Conservation (phyloP, 2,797 vertebrate genomes). For the Poeciliopsis turneri region DNA sequence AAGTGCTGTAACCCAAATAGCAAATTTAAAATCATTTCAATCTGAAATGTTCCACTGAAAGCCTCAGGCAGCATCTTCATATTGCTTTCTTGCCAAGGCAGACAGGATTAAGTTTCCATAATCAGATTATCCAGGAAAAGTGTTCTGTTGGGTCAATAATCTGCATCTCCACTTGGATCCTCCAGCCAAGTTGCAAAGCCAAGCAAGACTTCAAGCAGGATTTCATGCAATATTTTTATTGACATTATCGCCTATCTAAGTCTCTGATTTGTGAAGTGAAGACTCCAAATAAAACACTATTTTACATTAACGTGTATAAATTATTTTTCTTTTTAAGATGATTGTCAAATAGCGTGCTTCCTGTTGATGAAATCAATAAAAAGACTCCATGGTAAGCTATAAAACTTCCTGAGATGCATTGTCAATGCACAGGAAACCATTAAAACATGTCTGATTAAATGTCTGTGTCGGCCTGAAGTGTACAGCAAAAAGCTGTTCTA, state of each 20-base stretch:
- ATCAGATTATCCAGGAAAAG: constrained; percentile 50
- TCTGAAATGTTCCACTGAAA: constrained; percentile 29
- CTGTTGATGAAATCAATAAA: constrained; percentile 59
- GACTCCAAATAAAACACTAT: constrained; percentile 6
- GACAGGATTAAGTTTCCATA: constrained; percentile 43
- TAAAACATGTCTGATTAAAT: constrained; percentile 47
- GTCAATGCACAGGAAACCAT: constrained; percentile 61
- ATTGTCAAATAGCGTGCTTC: constrained; percentile 11
- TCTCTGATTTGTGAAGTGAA: not conserved
- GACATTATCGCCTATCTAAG: not conserved
- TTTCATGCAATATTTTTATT: not conserved
- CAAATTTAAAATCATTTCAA: constrained; percentile 37
- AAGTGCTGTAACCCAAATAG: constrained; percentile 30
- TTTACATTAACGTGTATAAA: not conserved
- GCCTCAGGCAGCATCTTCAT: constrained; percentile 12
- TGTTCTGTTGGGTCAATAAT: constrained; percentile 42
- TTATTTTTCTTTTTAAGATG: not conserved
- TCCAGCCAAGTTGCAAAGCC: not conserved
- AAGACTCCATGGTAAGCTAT: constrained; percentile 29
- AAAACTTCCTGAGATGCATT: constrained; percentile 30
- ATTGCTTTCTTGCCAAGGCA: constrained; percentile 25
- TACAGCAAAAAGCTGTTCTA: constrained; percentile 16
- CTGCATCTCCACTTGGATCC: constrained; percentile 23
- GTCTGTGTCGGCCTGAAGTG: constrained; percentile 16
- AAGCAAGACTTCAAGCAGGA: not conserved